Conservation (phyloP, 2,113 vertebrate species). For the Sprattus sprattus region DNA sequence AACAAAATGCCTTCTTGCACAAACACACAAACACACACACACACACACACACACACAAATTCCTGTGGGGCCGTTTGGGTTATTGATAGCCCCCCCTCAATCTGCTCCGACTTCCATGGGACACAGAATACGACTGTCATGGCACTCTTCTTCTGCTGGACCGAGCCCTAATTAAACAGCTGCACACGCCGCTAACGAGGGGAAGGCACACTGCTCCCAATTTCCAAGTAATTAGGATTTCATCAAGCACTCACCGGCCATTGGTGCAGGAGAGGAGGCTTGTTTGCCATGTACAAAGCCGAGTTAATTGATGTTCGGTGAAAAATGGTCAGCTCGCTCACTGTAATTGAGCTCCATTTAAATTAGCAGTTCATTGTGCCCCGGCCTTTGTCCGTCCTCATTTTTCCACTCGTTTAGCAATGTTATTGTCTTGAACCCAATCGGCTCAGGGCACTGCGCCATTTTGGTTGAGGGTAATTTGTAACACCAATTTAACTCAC, state of each 20-base stretch:
- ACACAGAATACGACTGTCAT: not conserved
- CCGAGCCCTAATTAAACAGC: slow-evolving; percentile 21
- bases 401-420: not conserved
- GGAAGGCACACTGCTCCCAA: not conserved
- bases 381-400: not conserved
- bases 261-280: not conserved
- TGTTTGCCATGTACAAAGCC: slow-evolving; percentile 11
- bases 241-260: not conserved
- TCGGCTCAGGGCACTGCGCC: not conserved
- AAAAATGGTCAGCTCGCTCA: not conserved
- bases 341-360: not conserved
- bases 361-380: slow-evolving; percentile 8
- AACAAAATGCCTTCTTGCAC: too few relatives aligned
- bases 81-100: not conserved
- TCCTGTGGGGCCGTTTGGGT: not conserved
- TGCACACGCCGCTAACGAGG: slow-evolving; percentile 17
- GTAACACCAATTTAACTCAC: not conserved
- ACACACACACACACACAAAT: too few relatives aligned
- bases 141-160: not conserved
- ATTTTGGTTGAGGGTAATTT: not conserved
- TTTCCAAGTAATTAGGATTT: slow-evolving; percentile 29
- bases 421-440: slow-evolving; percentile 6
- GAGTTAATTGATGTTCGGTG: slow-evolving; percentile 14
- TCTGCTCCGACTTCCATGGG: not conserved
- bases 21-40: too few relatives aligned